Base-by-base conservation (phyloP, 2,888 invertebrate species). In the Lapara coniferarum region DNA sequence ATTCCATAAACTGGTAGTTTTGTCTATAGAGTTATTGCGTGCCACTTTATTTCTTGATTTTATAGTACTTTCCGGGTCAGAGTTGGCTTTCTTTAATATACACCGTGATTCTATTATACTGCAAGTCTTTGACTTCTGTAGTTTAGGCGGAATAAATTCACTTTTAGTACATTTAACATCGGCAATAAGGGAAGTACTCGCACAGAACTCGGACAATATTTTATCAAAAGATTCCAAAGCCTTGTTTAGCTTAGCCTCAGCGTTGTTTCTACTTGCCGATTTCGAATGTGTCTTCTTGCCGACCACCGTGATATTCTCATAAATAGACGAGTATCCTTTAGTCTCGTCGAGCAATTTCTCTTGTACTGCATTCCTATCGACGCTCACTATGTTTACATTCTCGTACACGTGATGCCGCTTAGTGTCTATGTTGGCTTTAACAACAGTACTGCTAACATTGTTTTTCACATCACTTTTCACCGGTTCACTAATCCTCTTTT, bases 71-170 rank as follows among this genome's bases (percentile, higher is more conserved):
- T 91, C 85, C 0, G 94, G 89, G 78, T 93, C 91, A 5, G 95
- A 95, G 78, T 91, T 90, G 12, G 93, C 88, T 82, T 95, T 95
- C 82, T 96, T 95, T 67, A 95, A 85, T 76, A 96, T 95, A 82
- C 96, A 96, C 72, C 95, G 94, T 0, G 96, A 96, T 85, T 96
- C 96, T 69, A 96, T 96, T 71, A 96, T 96, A 80, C 95, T 95
- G 84, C 96, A 96, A 76, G 96, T 96, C 82, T 96, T 95, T 0
- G 96, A 95, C 84, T 96, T 96, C 78, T 96, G 95, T 76, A 96
- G 85, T 85, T 95, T 95, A 63, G 95, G 95, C 67, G 94, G 92
- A 77, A 89, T 83, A 73, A 91, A 94, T 76, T 74, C 77, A 69
- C 69, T 78, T 67, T 85, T 88, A 72, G 72, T 79, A 51, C 73